Base-by-base conservation (phyloP, 1,140 invertebrate species). In the Chrysoperla carnea region DNA sequence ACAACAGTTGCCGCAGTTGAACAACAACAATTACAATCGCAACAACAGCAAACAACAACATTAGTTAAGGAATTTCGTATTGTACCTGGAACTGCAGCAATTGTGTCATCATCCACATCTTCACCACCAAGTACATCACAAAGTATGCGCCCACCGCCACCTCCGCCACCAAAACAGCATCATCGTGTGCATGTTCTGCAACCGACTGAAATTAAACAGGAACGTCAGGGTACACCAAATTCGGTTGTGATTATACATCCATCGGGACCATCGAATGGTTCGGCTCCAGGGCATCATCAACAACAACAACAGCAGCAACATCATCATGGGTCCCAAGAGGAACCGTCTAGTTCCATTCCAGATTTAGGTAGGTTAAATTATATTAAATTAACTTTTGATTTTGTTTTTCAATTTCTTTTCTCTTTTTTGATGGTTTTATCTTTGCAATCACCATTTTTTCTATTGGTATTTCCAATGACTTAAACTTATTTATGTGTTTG, bases 301-400 rank as follows among this genome's bases (percentile, higher is more conserved):
- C 8, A 9, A 23, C 8, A 15, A 17, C n/a, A 6, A 38, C 9
- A 12, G 8, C 9, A 17, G 5, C 39, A 45, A 9, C 13, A 15
- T 15, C 41, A 53, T 50, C 39, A 42, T 9, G n/a, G n/a, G 4
- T 48, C 37, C 37, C 67, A 75, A 58, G 81, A 85, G 61, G 81
- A 85, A 58, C 81, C 81, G 2, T 80, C 81, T 35, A 84, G 80
- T 62, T 85, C 81, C 46, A 84, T 84, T 60, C 81, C 81, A 41
- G 81, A 85, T 72, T 67, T 85, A 68, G 81, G 81, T 84, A 55
- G 78, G 79, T 66, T 33, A 17, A 29, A 40, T 36, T 36, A 28
- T 40, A 37, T 42, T 17, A 37, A 39, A 39, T 17, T 5, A 23
- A 23, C 2, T 23, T 23, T 23, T 23, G 31, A 33, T 33, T 33